Base-by-base conservation (phyloP, 2,113 vertebrate species). In the Paralichthys olivaceus region DNA sequence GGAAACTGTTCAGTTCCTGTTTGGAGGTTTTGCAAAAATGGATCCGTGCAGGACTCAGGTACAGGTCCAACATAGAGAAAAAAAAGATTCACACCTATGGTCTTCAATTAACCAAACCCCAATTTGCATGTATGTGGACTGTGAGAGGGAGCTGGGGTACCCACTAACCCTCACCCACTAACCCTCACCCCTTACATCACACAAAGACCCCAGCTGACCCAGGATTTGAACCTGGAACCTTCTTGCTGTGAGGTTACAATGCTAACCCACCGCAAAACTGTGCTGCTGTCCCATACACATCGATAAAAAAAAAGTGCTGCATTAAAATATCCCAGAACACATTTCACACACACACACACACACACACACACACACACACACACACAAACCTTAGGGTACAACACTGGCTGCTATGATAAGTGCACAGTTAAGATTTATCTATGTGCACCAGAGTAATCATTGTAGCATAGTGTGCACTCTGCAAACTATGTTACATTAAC, bases 401-500 rank as follows among this genome's bases (percentile, higher is more conserved):
- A 51, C 53, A 43, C 15, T 26, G 17, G 2, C 28, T 43, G 32
- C 32, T 64, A 40, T 45, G 28, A 34, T 63, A 26, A 64, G 32
- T 55, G 13, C 22, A 53, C 19, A 53, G 20, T 57, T 53, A 19
- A 29, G 0, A 49, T 64, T 15, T 49, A 43, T 34, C 13, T 0
- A 57, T 56, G 7, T 29, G 60, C 19, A 59, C 19, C 8, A 49
- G 15, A 32, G 6, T 40, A n/a, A 25, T 69, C 23, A 53, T 43
- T 56, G 57, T 20, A 45, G 8, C 26, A 55, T 9, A 12, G 9
- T 47, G 26, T 49, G 45, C 45, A 59, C 62, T 37, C 64, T 69
- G 67, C 32, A 67, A 68, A 72, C 20, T 7, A 26, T 29, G 56
- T 77, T 68, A 60, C 65, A 75, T 43, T 58, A 61, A 63, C 54